Base-by-base conservation (phyloP, 2,888 invertebrate genomes). In the Volucella inanis region DNA sequence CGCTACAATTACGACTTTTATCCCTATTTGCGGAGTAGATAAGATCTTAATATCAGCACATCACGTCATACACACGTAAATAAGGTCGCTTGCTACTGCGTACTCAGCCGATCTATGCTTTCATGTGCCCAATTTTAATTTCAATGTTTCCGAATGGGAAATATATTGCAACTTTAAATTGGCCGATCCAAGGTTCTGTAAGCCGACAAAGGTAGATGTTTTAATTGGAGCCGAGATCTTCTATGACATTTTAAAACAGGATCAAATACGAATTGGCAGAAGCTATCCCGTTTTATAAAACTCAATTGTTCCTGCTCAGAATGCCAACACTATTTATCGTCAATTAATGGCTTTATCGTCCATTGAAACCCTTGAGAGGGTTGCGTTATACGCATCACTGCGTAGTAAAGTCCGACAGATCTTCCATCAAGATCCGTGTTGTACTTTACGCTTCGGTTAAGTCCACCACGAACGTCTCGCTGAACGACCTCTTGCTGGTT, bases 51-150 rank as follows among this genome's bases (percentile, higher is more conserved):
- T 31, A n/a, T 47, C 22, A n/a, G n/a, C n/a, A n/a, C n/a, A n/a
- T n/a, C n/a, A n/a, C n/a, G n/a, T n/a, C n/a, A n/a, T n/a, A n/a
- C n/a, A n/a, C n/a, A n/a, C n/a, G n/a, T n/a, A n/a, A n/a, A n/a
- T n/a, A n/a, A n/a, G n/a, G n/a, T n/a, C n/a, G n/a, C n/a, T n/a
- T n/a, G n/a, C n/a, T n/a, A n/a, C n/a, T n/a, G n/a, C n/a, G n/a
- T n/a, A n/a, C n/a, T n/a, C n/a, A 55, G 45, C 55, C 1, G 47
- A 68, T 11, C 71, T 71, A n/a, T 50, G 71, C 52, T 71, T 71
- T 22, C 71, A n/a, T n/a, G n/a, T n/a, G 61, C 59, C 10, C 61
- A 39, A 1, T 52, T 71, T 50, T 38, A 15, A 15, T 12, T 71
- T 71, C 14, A 49, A 47, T 11, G 45, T 43, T 6, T 14, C 41